Evolutionary conservation across 2,888 invertebrate genomes (phyloP).

Genomic region (Napeogenes sylphis): DNA sequence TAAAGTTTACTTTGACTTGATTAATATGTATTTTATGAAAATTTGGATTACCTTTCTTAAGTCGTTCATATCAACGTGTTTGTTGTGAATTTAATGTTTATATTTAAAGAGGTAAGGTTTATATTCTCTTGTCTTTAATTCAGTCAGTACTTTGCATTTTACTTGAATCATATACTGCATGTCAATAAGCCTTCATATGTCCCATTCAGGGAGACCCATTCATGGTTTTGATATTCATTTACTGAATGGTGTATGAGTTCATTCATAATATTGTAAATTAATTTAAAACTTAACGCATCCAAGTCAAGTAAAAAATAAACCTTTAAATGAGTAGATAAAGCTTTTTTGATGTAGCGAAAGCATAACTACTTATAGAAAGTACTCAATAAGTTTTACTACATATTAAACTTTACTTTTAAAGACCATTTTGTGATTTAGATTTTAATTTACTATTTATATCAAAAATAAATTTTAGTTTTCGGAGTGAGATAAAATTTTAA

Average conservation of each 20-base stretch:
- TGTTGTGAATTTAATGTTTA: slow-evolving; percentile 22
- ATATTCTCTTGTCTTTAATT: slow-evolving; percentile 14
- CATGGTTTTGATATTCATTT: slow-evolving; percentile 44
- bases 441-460: too few species aligned
- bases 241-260: slow-evolving; percentile 40
- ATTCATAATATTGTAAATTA: slow-evolving; percentile 34
- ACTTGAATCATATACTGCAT: slow-evolving; percentile 40
- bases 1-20: slow-evolving; percentile 20
- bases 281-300: neutral
- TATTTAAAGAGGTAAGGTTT: slow-evolving; percentile 22
- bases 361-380: too few species aligned
- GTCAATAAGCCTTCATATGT: slow-evolving; percentile 54
- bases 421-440: too few species aligned
- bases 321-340: too few species aligned
- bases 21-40: neutral
- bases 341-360: too few species aligned
- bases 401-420: too few species aligned
- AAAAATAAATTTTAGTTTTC: too few species aligned
- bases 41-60: slow-evolving; percentile 12
- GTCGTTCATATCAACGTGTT: slow-evolving; percentile 13
- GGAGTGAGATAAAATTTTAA: too few species aligned
- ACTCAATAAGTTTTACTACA: too few species aligned
- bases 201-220: slow-evolving; percentile 61
- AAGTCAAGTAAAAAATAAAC: neutral
- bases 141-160: slow-evolving; percentile 22